Evolutionary conservation across 92 coral and sea anemone genomes (phyloP).

Genomic region (Porites divaricata): DNA sequence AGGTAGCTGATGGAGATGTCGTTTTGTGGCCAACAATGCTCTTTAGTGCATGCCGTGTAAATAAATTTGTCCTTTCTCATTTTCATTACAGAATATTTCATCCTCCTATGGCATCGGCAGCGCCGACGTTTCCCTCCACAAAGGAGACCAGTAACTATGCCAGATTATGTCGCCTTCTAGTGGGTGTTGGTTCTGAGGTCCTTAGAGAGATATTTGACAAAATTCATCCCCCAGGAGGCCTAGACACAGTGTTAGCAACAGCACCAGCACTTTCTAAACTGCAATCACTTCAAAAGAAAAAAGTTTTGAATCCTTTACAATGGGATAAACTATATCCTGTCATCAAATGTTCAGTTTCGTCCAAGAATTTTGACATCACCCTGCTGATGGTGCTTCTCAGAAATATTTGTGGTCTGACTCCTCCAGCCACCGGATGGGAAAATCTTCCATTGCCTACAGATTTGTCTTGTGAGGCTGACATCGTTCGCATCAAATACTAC

Average conservation of each 20-base stretch:
- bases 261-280: neutral
- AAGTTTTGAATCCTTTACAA: neutral
- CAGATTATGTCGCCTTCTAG: conserved; percentile 28
- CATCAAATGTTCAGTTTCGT: conserved; percentile 11
- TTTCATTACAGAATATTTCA: no score
- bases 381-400: conserved; percentile 32
- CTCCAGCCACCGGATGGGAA: conserved; percentile 53
- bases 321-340: neutral
- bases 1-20: no score
- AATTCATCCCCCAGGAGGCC: conserved; percentile 26
- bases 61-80: no score
- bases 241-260: neutral
- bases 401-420: conserved; percentile 26
- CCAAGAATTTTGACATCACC: conserved; percentile 46
- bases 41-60: no score
- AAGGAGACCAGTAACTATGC: conserved; percentile 39
- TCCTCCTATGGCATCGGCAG: neutral
- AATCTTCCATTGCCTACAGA: conserved; percentile 28
- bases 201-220: neutral
- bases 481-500: conserved; percentile 38
- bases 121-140: neutral
- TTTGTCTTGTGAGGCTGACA: conserved; percentile 19
- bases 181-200: conserved; percentile 17
- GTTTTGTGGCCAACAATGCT: no score
- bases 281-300: neutral